Evolutionary conservation across 2,888 invertebrate genomes (phyloP).

Genomic region (Acronicta aceris): DNA sequence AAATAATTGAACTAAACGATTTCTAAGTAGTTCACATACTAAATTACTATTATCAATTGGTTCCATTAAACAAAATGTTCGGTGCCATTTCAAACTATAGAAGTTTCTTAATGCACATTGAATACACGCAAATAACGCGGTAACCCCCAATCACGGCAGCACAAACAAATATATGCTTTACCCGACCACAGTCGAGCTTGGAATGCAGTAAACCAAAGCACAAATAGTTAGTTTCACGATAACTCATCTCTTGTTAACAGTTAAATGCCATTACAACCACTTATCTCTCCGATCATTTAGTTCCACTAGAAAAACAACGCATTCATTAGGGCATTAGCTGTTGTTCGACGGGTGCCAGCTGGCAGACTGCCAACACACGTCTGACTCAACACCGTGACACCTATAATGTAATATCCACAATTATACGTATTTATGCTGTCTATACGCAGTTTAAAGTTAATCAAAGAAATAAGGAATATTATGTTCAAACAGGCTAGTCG

Average conservation of each 20-base stretch:
- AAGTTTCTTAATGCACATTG: conserved; percentile 15
- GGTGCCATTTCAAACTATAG: conserved; percentile 8
- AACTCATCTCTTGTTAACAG: conserved; percentile 63
- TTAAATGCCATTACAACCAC: conserved; percentile 58
- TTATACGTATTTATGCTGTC: conserved; percentile 42
- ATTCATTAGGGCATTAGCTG: conserved; percentile 77
- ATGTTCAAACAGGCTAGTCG: conserved; percentile 86
- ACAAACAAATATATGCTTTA: conserved; percentile 26
- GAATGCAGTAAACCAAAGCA: conserved; percentile 45
- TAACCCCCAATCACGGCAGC: conserved; percentile 22
- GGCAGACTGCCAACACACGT: conserved; percentile 72
- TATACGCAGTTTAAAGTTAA: conserved; percentile 41
- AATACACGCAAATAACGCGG: conserved; percentile 30
- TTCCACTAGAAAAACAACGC: conserved; percentile 70
- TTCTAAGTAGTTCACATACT: not conserved
- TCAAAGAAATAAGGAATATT: conserved; percentile 61
- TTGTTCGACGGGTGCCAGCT: conserved; percentile 66
- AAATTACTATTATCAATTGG: conserved; percentile 9
- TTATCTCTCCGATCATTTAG: conserved; percentile 66
- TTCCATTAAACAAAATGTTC: conserved; percentile 11
- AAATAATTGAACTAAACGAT: not conserved
- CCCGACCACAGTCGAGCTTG: conserved; percentile 30
- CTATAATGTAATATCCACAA: conserved; percentile 56
- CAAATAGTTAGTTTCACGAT: conserved; percentile 51
- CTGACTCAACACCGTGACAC: conserved; percentile 74